Conservation (phyloP, 2,888 invertebrate species). For the Lycophotia porphyrea region DNA sequence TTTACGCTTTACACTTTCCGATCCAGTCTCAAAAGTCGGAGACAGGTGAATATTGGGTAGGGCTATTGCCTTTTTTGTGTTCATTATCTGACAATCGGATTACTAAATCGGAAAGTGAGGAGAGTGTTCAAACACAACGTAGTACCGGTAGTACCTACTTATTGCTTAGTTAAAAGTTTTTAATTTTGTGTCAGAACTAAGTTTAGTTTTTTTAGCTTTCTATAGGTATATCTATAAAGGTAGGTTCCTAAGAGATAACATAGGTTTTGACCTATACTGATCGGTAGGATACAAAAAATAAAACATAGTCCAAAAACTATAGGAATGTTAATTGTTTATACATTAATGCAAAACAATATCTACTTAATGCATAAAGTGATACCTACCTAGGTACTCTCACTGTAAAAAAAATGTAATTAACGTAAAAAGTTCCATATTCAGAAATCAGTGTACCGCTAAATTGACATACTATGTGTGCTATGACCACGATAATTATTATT, state of each 20-base stretch:
- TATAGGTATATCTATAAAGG: no score
- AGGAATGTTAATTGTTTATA: not conserved
- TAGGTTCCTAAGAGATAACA: not conserved
- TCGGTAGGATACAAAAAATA: not conserved
- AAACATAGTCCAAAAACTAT: not conserved
- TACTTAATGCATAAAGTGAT: not conserved
- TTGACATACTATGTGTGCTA: constrained; percentile 36
- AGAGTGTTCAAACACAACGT: not conserved
- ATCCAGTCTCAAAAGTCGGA: not conserved
- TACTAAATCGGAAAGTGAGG: not conserved
- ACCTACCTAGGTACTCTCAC: constrained; percentile 1
- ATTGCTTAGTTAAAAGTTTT: not conserved
- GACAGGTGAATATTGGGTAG: not conserved
- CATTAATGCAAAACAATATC: not conserved
- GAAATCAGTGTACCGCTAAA: constrained; percentile 41
- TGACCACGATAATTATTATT: constrained; percentile 42
- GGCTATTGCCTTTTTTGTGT: not conserved
- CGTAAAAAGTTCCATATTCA: constrained; percentile 23
- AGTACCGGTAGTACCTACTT: not conserved
- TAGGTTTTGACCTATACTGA: not conserved
- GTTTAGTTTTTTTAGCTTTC: not conserved
- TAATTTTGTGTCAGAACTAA: not conserved
- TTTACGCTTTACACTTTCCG: not conserved
- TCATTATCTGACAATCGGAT: not conserved
- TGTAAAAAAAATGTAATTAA: not conserved